Conservation (phyloP, 2,888 invertebrate species). For the Seira sanloemensis region DNA sequence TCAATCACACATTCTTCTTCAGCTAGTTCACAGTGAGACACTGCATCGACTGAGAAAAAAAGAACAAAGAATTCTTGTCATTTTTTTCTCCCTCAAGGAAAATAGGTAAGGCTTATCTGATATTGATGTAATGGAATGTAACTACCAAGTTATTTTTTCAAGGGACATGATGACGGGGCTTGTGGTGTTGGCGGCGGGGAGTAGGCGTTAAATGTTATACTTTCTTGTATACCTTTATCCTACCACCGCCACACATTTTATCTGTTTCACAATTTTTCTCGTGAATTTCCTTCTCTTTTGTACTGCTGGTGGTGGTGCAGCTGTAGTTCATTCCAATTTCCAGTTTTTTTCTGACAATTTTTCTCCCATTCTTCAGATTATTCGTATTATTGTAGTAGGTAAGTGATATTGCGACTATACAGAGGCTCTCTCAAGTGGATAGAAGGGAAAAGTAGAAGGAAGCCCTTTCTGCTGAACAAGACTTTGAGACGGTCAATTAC, state of each 20-base stretch:
- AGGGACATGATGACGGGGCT: too few relatives aligned
- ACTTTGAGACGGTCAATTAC: constrained; percentile 71
- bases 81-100: too few relatives aligned
- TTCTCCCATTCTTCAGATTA: too few relatives aligned
- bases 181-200: too few relatives aligned
- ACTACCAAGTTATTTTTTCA: neutral
- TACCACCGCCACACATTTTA: neutral
- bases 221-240: constrained; percentile 15
- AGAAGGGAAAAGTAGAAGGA: constrained; percentile 48
- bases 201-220: constrained; percentile 49
- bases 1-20: too few relatives aligned
- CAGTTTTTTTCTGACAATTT: neutral
- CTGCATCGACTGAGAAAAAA: too few relatives aligned
- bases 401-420: too few relatives aligned
- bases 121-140: constrained; percentile 36
- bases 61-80: too few relatives aligned
- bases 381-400: too few relatives aligned
- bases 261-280: neutral
- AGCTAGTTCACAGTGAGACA: too few relatives aligned
- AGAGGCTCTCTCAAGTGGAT: constrained; percentile 62
- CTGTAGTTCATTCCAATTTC: neutral
- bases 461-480: constrained; percentile 61
- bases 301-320: neutral
- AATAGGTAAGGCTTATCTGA: constrained; percentile 50
- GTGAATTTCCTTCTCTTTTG: constrained; percentile 23